Percentiles rank a stretch among this genome's conserved stretches.
These are phyloP conservation scores for Solen grandis DNA, from an alignment of 1,140 invertebrate species.

Conservation along the genomic window DNA sequence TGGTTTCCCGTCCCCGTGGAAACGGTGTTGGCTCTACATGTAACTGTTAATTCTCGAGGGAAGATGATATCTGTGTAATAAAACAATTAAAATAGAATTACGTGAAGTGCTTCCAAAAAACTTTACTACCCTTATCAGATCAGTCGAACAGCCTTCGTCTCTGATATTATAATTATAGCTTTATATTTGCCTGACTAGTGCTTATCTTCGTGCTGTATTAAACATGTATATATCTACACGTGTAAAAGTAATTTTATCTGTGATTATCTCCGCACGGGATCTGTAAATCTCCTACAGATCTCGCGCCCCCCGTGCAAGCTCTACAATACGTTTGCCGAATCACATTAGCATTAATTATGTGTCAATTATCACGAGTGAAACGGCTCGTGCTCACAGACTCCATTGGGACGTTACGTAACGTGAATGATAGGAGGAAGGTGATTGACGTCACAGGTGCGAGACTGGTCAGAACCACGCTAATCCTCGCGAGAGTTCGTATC, in stretches of 20 bases:
- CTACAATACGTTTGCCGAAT: slow-evolving; percentile 14
- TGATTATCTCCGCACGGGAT: slow-evolving; percentile 39
- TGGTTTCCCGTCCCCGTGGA: no score
- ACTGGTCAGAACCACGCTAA: neutral
- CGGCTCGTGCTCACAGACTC: slow-evolving; percentile 39
- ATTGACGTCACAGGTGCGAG: slow-evolving; percentile 39
- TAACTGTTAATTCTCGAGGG: no score
- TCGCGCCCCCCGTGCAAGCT: slow-evolving; percentile 2
- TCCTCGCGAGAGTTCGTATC: neutral
- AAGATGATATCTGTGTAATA: no score
- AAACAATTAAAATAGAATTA: no score
- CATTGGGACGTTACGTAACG: slow-evolving; percentile 38
- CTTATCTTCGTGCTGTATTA: slow-evolving; percentile 1
- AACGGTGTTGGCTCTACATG: no score
- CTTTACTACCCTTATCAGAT: neutral
- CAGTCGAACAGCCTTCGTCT: neutral
- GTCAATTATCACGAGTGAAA: slow-evolving; percentile 51
- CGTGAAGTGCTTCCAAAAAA: no score
- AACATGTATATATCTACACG: slow-evolving; percentile 33
- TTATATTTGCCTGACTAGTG: neutral
- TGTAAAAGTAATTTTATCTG: slow-evolving; percentile 51
- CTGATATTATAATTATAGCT: neutral
- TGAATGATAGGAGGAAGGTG: slow-evolving; percentile 13
- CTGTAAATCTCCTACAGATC: slow-evolving; percentile 45
- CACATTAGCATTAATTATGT: slow-evolving; percentile 55